These are phyloP conservation scores for Sylvia atricapilla DNA, from an alignment of 2,113 vertebrate species.

Conservation along the genomic window DNA sequence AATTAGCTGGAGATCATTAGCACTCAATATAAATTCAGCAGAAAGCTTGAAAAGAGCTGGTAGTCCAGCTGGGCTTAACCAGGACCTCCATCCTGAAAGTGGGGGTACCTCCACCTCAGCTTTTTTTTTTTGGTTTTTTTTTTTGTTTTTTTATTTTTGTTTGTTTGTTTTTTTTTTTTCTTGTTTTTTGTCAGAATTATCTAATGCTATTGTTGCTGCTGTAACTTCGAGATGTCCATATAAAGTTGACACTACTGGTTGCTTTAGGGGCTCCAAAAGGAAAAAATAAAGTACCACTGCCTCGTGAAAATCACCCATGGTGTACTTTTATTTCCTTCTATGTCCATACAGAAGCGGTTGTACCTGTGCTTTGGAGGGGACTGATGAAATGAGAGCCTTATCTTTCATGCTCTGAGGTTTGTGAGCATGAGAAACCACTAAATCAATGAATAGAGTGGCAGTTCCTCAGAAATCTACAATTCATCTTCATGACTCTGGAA, in stretches of 20 bases:
- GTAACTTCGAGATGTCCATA: neutral
- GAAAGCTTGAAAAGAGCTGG: neutral
- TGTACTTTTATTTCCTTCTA: neutral
- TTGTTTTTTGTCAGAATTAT: neutral
- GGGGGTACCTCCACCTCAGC: neutral
- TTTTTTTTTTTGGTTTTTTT: neutral
- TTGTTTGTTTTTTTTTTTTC: no score
- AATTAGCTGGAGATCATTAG: slow-evolving; percentile 43
- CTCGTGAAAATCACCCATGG: neutral
- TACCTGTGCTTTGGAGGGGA: neutral
- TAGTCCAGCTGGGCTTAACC: neutral
- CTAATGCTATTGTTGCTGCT: neutral
- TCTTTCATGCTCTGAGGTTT: neutral
- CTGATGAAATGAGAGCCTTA: neutral
- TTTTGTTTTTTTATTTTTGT: no score
- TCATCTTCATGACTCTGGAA: neutral
- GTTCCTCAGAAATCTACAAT: neutral
- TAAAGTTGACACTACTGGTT: neutral
- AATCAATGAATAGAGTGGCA: neutral
- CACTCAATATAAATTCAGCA: slow-evolving; percentile 6
- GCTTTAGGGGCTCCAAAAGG: neutral
- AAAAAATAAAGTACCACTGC: neutral
- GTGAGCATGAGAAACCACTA: neutral
- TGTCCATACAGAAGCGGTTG: neutral
- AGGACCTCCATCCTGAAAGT: neutral